A percentile compares a stretch with the other conserved stretches of the same genome.
phyloP scores from a whole-genome alignment of 2,113 vertebrate species.

The Tragelaphus scriptus region DNA sequence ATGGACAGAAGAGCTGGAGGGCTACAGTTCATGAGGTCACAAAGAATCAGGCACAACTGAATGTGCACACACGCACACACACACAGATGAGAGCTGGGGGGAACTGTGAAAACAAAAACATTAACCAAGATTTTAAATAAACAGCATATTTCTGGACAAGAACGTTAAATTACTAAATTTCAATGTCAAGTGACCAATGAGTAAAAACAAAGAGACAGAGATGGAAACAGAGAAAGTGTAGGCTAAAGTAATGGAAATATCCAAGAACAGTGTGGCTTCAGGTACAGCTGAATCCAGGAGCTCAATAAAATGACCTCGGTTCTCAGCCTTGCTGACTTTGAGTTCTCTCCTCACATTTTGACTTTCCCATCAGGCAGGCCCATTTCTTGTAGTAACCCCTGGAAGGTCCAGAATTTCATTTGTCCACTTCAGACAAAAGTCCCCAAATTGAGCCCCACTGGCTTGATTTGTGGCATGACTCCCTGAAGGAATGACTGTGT shows the following conservation, averaged over 20 bases:
- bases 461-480: not conserved
- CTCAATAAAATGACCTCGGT: not conserved
- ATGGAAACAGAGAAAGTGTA: not conserved
- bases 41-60: not conserved
- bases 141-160: not conserved
- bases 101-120: not conserved
- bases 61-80: accelerated
- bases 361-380: not conserved
- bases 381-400: not conserved
- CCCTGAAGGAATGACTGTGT: not conserved
- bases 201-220: not conserved
- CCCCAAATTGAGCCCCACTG: not conserved
- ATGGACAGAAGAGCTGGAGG: not conserved
- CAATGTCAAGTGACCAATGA: not conserved
- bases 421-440: not conserved
- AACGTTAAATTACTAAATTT: not conserved
- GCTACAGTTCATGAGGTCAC: not conserved
- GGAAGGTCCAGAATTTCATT: not conserved
- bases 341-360: not conserved
- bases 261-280: not conserved
- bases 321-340: not conserved
- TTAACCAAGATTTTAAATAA: not conserved
- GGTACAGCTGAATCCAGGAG: not conserved
- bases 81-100: not conserved
- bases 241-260: not conserved